Percentiles rank a stretch among this genome's conserved stretches.
These are phyloP conservation scores for Synodontis membranacea DNA, from an alignment of 2,113 vertebrate genomes.

Conservation along the genomic window DNA sequence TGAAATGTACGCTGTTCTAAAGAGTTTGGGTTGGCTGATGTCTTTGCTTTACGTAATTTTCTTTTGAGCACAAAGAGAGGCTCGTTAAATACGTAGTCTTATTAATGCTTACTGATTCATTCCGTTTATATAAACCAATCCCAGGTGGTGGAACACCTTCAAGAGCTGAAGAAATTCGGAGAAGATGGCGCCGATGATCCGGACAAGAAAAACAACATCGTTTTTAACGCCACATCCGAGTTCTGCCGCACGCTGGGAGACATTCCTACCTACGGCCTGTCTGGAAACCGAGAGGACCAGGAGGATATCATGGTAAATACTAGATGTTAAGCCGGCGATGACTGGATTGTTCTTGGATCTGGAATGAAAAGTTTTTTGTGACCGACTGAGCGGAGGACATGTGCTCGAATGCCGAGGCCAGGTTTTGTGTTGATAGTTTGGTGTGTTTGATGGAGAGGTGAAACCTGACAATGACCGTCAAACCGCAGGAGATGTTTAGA, in stretches of 20 bases:
- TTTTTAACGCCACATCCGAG: constrained; percentile 89
- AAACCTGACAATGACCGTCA: neutral
- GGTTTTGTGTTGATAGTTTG: neutral
- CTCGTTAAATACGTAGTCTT: neutral
- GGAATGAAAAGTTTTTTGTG: neutral
- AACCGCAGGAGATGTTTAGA: neutral
- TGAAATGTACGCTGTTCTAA: neutral
- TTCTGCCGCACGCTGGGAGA: constrained; percentile 90
- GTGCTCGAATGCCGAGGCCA: neutral
- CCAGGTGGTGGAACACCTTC: constrained; percentile 63
- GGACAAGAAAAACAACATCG: constrained; percentile 80
- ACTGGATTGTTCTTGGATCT: neutral
- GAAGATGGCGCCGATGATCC: constrained; percentile 62
- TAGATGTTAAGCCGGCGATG: neutral
- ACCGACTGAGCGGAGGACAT: neutral
- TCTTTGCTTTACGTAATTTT: neutral
- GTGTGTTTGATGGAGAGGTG: neutral
- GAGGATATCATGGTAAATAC: constrained; percentile 83
- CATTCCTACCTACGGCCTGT: constrained; percentile 88
- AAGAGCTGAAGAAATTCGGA: neutral
- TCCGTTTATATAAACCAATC: neutral
- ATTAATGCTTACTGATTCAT: too few relatives aligned
- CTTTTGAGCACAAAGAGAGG: neutral
- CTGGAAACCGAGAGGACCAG: constrained; percentile 88
- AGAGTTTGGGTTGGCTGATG: neutral